Evolutionary conservation across 2,113 vertebrate species (phyloP).

Genomic region (Arothron firmamentum): DNA sequence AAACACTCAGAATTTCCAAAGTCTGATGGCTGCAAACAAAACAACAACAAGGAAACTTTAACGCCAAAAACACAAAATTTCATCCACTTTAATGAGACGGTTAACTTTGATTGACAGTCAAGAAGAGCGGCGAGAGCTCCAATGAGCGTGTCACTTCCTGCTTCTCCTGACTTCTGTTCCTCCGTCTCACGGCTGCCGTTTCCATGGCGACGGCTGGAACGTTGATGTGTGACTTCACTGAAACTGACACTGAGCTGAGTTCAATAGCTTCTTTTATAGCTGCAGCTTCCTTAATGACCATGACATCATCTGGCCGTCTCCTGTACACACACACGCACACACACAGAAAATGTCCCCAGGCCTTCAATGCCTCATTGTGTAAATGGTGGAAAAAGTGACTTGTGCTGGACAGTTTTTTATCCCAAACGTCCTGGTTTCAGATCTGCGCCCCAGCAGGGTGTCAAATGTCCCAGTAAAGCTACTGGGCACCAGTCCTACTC

Average conservation of each 20-base stretch:
- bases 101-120: too few species aligned
- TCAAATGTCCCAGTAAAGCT: background rate
- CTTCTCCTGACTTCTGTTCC: background rate
- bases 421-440: conserved; percentile 29
- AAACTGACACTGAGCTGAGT: conserved; percentile 46
- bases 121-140: background rate
- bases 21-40: too few species aligned
- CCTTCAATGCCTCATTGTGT: conserved; percentile 60
- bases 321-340: conserved; percentile 38
- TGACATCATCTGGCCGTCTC: conserved; percentile 70
- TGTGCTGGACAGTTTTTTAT: conserved; percentile 33
- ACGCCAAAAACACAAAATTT: background rate
- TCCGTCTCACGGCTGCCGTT: conserved; percentile 14
- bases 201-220: conserved; percentile 30
- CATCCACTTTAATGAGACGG: too few species aligned
- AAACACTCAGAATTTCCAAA: too few species aligned
- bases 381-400: conserved; percentile 65
- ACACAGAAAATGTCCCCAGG: conserved; percentile 29
- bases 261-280: conserved; percentile 71
- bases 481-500: too few species aligned
- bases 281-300: conserved; percentile 64
- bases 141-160: background rate
- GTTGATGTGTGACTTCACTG: conserved; percentile 54
- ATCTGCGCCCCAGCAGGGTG: conserved; percentile 20
- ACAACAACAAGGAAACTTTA: background rate